Evolutionary conservation across 2,888 invertebrate species (phyloP).

Genomic region (Lithophane semibrunnea): DNA sequence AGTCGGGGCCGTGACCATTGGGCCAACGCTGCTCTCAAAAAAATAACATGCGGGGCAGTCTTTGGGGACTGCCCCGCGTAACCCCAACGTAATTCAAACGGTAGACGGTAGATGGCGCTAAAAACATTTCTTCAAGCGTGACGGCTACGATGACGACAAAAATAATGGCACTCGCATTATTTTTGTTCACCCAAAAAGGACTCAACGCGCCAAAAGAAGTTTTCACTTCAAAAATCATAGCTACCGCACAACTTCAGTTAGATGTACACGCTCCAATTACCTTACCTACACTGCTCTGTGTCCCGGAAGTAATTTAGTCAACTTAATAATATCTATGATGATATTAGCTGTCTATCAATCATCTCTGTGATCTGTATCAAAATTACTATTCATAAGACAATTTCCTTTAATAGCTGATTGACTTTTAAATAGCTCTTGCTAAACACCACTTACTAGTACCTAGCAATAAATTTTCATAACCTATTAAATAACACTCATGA

Average conservation of each 20-base stretch:
- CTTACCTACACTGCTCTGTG: conserved; percentile 5
- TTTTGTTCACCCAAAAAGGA: too few relatives aligned
- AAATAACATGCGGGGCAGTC: too few relatives aligned
- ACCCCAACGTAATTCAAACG: too few relatives aligned
- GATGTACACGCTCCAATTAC: conserved; percentile 14
- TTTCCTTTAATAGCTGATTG: conserved; percentile 53
- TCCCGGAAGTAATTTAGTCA: conserved; percentile 53
- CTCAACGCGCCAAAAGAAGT: too few relatives aligned
- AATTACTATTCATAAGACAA: conserved; percentile 44
- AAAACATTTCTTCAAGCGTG: too few relatives aligned
- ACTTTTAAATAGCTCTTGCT: conserved; percentile 41
- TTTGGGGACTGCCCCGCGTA: too few relatives aligned
- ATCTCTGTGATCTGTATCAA: conserved; percentile 19
- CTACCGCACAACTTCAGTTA: neutral
- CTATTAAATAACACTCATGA: neutral
- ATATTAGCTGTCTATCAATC: conserved; percentile 32
- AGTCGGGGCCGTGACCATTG: too few relatives aligned
- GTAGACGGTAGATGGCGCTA: too few relatives aligned
- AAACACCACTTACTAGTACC: conserved; percentile 20
- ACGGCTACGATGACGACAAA: too few relatives aligned
- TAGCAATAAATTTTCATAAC: conserved; percentile 38
- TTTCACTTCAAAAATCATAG: too few relatives aligned
- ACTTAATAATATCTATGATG: conserved; percentile 33
- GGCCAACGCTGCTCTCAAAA: too few relatives aligned
- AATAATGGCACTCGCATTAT: too few relatives aligned